Conservation (phyloP, 2,113 vertebrate genomes). For the Ivindomyrus marchei region DNA sequence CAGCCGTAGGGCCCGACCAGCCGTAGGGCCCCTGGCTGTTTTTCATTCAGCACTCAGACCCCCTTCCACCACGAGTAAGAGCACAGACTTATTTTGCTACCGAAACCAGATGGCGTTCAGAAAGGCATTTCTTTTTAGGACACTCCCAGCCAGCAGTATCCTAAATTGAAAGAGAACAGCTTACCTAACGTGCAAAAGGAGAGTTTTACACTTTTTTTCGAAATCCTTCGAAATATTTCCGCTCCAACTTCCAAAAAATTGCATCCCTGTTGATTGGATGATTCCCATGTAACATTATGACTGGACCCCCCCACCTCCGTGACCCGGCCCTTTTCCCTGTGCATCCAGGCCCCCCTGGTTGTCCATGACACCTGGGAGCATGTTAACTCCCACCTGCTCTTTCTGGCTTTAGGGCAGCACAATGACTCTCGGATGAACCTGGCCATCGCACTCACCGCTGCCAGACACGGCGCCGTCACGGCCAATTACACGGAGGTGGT, state of each 20-base stretch:
- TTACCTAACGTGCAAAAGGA: background rate
- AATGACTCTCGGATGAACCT: slow-evolving; percentile 97
- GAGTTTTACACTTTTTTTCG: background rate
- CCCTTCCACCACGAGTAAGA: background rate
- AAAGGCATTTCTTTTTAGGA: background rate
- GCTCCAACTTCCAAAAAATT: background rate
- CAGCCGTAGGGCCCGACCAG: slow-evolving; percentile 50
- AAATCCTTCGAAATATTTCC: background rate
- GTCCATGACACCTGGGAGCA: background rate
- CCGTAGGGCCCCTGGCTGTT: slow-evolving; percentile 57
- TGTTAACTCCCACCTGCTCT: slow-evolving; percentile 65
- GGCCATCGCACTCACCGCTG: slow-evolving; percentile 83
- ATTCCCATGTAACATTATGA: background rate
- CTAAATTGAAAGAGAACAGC: background rate
- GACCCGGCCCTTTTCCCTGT: background rate
- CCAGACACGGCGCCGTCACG: slow-evolving; percentile 79
- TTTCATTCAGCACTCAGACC: slow-evolving; percentile 54
- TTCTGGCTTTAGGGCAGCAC: slow-evolving; percentile 79
- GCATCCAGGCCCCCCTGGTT: background rate
- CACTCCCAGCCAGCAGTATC: background rate
- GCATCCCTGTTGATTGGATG: slow-evolving; percentile 8
- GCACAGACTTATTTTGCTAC: background rate
- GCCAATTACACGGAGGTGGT: slow-evolving; percentile 93
- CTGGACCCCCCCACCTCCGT: background rate
- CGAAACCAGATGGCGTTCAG: background rate